Conservation (phyloP, 2,797 vertebrate genomes). For the Sebastolobus alascanus region DNA sequence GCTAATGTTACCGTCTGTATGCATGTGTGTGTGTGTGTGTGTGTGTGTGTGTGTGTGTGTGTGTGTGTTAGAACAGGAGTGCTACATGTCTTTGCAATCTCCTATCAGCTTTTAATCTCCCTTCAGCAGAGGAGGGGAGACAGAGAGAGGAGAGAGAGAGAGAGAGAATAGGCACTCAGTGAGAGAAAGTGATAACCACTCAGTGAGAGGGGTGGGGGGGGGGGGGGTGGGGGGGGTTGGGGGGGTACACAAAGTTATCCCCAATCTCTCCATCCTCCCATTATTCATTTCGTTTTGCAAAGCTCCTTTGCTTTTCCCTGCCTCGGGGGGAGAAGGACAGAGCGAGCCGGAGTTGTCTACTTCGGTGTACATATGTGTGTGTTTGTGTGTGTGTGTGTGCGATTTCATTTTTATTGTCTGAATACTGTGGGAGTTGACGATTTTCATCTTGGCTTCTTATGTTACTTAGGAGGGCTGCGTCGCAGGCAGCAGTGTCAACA, state of each 20-base stretch:
- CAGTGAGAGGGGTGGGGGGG: slow-evolving; percentile 7
- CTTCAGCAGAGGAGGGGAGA: slow-evolving; percentile 55
- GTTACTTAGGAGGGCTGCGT: slow-evolving; percentile 48
- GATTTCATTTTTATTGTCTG: slow-evolving; percentile 67
- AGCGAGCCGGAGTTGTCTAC: slow-evolving; percentile 42
- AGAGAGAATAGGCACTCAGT: slow-evolving; percentile 45
- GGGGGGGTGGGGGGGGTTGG: not conserved
- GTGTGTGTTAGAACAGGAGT: slow-evolving; percentile 72
- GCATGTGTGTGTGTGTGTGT: slow-evolving; percentile 45
- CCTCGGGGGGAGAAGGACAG: slow-evolving; percentile 44
- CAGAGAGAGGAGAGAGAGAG: not conserved
- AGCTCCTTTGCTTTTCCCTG: slow-evolving; percentile 57
- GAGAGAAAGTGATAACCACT: slow-evolving; percentile 71
- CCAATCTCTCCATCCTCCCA: slow-evolving; percentile 64
- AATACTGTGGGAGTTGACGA: slow-evolving; percentile 60
- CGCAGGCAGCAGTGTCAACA: slow-evolving; percentile 60
- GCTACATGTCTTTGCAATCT: slow-evolving; percentile 80
- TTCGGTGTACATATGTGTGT: slow-evolving; percentile 32
- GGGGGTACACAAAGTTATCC: slow-evolving; percentile 54
- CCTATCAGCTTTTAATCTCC: slow-evolving; percentile 83
- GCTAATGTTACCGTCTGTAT: slow-evolving; percentile 76
- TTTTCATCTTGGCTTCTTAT: slow-evolving; percentile 64
- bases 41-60: slow-evolving; percentile 4
- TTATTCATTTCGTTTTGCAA: slow-evolving; percentile 71
- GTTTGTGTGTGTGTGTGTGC: slow-evolving; percentile 13